Conservation (phyloP, 2,113 vertebrate genomes). For the Lathamus discolor region DNA sequence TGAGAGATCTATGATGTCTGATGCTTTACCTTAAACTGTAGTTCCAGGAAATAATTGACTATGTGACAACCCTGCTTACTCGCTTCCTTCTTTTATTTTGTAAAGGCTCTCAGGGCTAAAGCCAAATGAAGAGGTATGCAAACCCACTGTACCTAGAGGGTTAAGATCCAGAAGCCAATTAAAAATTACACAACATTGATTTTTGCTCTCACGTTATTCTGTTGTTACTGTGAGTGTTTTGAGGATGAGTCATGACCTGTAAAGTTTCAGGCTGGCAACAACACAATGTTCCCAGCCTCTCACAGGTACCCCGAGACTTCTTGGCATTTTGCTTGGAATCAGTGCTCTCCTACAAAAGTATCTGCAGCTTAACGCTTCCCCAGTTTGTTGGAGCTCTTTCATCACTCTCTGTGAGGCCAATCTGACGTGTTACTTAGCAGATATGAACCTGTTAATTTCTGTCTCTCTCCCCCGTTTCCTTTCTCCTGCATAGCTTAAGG, state of each 20-base stretch:
- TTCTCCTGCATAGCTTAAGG: neutral
- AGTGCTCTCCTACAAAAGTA: neutral
- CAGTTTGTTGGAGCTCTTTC: neutral
- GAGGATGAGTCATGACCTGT: neutral
- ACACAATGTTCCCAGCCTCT: neutral
- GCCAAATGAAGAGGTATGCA: rapidly evolving
- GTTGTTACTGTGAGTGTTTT: neutral
- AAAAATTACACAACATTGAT: neutral
- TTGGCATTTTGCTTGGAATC: neutral
- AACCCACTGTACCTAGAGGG: neutral
- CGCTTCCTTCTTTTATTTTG: neutral
- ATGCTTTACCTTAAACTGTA: neutral
- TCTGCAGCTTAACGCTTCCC: rapidly evolving
- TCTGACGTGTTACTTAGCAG: neutral
- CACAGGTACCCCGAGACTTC: neutral
- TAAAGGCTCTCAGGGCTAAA: rapidly evolving
- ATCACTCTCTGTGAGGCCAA: neutral
- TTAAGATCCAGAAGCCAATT: neutral
- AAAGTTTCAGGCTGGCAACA: neutral
- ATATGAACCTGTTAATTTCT: neutral
- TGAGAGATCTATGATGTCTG: neutral
- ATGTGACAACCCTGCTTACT: neutral
- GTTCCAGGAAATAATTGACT: neutral
- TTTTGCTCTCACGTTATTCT: neutral
- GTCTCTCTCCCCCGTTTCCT: neutral